Conservation (phyloP, 2,888 invertebrate genomes). For the Theretra japonica region DNA sequence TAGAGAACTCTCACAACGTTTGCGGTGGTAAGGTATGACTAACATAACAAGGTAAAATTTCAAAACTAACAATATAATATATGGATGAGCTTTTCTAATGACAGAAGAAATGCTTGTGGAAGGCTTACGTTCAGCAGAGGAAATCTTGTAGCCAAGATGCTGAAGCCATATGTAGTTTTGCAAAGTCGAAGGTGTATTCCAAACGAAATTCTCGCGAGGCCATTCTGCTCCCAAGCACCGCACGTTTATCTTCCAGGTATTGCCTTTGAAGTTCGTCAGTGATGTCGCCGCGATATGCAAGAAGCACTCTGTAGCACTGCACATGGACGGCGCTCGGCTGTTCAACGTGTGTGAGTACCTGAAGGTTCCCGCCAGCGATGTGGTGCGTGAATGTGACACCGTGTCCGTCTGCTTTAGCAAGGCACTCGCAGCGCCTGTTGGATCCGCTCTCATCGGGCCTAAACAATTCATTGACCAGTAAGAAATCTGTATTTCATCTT, state of each 20-base stretch:
- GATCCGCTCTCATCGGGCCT: constrained; percentile 92
- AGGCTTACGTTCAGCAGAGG: too few relatives aligned
- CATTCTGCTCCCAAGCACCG: too few relatives aligned
- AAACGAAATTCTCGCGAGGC: too few relatives aligned
- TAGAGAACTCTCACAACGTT: constrained; percentile 97
- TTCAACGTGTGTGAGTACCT: constrained; percentile 94
- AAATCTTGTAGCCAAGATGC: too few relatives aligned
- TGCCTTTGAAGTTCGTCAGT: constrained; percentile 92
- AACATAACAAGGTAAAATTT: background rate
- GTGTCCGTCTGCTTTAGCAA: constrained; percentile 96
- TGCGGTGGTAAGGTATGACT: constrained; percentile 91
- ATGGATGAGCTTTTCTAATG: too few relatives aligned
- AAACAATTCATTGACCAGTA: constrained; percentile 89
- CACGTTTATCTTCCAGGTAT: constrained; percentile 71
- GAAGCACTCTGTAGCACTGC: constrained; percentile 85
- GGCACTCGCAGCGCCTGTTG: constrained; percentile 95
- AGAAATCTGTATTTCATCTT: constrained; percentile 46
- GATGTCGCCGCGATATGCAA: constrained; percentile 87
- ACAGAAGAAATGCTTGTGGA: too few relatives aligned
- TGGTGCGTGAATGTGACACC: constrained; percentile 90
- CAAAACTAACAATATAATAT: too few relatives aligned
- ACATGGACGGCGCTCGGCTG: constrained; percentile 96
- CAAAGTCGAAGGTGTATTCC: too few relatives aligned
- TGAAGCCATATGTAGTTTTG: too few relatives aligned
- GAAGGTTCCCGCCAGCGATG: constrained; percentile 85